Base-by-base conservation (phyloP, 2,113 vertebrate species). In the Oncorhynchus nerka region DNA sequence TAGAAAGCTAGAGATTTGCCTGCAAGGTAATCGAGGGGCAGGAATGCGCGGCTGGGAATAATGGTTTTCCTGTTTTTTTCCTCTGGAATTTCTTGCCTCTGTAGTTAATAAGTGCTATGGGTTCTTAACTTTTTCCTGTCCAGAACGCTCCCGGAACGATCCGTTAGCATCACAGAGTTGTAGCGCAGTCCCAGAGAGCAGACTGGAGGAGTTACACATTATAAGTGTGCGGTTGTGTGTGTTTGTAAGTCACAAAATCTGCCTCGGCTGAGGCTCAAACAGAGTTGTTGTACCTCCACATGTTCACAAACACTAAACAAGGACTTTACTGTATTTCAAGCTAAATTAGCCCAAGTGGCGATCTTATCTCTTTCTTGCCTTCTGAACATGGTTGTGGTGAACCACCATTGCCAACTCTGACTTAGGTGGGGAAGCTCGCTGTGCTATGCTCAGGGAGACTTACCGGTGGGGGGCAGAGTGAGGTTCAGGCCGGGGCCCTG, bases 401-500 rank as follows among this genome's bases (percentile, higher is more conserved):
- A 57, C 59, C 59, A 22, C 59, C 19, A 8, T 61, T 20, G 59
- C n/a, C 59, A 8, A n/a, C 20, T 4, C 19, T 61, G 6, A 51
- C 4, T 15, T 15, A 51, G 49, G 49, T 7, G n/a, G 59, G 59
- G 59, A 15, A 61, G 59, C 49, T 16, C 3, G 26, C 26, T 5
- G 8, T 9, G 71, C 51, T 28, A 45, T 39, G 64, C 8, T 19
- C n/a, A 13, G 0, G 32, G 64, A 61, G 68, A 88, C 92, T 91
- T 84, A 94, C 94, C 93, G 74, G 75, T 90, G 79, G 78, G 88
- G 74, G 65, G 85, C 85, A 80, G 86, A 74, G 5, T 76, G 78
- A 62, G 89, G 81, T 88, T 91, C 90, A 82, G 90, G 86, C 91
- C 85, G 70, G 76, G 89, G 89, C 93, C 93, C 68, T 92, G 89